These are phyloP conservation scores for Plumapathes pennacea DNA, from an alignment of 92 coral and sea anemone species.

Conservation along the genomic window DNA sequence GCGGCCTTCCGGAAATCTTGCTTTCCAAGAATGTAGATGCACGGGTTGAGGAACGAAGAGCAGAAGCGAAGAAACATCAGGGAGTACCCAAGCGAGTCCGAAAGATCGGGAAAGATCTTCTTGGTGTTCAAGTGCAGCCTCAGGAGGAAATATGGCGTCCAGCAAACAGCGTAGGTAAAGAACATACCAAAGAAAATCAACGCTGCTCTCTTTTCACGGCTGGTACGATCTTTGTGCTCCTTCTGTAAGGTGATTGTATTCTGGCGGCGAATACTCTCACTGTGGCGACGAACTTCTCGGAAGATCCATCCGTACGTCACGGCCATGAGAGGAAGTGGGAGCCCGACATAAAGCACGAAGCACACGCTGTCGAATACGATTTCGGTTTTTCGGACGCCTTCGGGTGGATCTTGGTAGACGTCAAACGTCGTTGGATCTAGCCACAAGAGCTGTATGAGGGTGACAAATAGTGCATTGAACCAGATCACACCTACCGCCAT, in stretches of 20 bases:
- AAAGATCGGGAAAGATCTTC: conserved; percentile 6
- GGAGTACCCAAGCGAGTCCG: conserved; percentile 36
- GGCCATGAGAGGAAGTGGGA: conserved; percentile 40
- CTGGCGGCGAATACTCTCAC: conserved; percentile 9
- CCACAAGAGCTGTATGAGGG: conserved; percentile 58
- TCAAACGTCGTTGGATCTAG: conserved; percentile 14
- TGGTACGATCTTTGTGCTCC: conserved; percentile 12
- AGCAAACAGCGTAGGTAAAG: conserved; percentile 25
- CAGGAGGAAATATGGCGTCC: conserved; percentile 54
- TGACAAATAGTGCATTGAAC: conserved; percentile 18
- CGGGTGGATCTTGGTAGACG: conserved; percentile 10
- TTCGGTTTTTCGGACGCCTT: conserved; percentile 20
- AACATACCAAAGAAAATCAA: conserved; percentile 52
- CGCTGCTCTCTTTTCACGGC: conserved; percentile 32
- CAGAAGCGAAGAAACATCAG: conserved; percentile 37
- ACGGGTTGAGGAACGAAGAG: conserved; percentile 54
- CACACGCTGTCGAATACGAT: conserved; percentile 23
- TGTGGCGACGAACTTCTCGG: conserved; percentile 51
- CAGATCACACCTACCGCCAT: conserved; percentile 27
- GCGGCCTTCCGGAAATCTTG: conserved; percentile 52
- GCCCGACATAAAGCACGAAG: conserved; percentile 24
- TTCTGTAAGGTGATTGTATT: conserved; percentile 5
- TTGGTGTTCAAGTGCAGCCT: conserved; percentile 4
- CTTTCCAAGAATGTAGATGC: conserved; percentile 63
- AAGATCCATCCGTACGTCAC: conserved; percentile 33